phyloP scores from a whole-genome alignment of 1,140 invertebrate species.

The Microvelia longipes region DNA sequence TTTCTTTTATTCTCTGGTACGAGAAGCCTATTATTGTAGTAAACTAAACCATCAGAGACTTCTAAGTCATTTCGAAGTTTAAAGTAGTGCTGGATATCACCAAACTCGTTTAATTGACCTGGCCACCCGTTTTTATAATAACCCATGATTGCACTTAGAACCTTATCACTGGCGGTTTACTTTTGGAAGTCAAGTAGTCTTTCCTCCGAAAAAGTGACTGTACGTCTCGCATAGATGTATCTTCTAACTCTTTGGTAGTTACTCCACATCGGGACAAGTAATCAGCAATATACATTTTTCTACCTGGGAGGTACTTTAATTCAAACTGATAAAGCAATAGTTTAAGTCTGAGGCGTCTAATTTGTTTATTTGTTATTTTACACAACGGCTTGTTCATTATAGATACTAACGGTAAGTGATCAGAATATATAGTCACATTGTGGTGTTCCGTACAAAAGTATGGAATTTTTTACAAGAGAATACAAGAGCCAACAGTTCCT shows the following conservation, averaged over 20 bases:
- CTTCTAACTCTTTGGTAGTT: background rate
- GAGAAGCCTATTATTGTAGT: background rate
- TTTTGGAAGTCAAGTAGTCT: background rate
- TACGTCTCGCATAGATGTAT: background rate
- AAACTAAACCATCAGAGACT: background rate
- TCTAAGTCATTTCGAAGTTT: background rate
- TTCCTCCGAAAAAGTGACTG: background rate
- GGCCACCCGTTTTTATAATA: background rate
- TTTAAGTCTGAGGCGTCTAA: background rate
- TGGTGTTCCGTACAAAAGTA: background rate
- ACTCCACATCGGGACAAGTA: background rate
- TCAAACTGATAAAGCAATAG: background rate
- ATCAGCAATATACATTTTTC: background rate
- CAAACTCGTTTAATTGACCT: background rate
- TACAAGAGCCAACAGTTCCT: background rate
- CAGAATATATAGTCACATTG: background rate
- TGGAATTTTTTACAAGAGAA: background rate
- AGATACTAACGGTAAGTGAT: background rate
- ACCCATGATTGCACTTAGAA: background rate
- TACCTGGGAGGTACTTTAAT: background rate
- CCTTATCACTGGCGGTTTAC: background rate
- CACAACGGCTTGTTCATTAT: background rate
- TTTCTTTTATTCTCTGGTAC: background rate
- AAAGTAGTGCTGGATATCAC: background rate
- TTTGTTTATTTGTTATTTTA: background rate